Conservation (phyloP, 2,113 vertebrate genomes). For the Caretta caretta region DNA sequence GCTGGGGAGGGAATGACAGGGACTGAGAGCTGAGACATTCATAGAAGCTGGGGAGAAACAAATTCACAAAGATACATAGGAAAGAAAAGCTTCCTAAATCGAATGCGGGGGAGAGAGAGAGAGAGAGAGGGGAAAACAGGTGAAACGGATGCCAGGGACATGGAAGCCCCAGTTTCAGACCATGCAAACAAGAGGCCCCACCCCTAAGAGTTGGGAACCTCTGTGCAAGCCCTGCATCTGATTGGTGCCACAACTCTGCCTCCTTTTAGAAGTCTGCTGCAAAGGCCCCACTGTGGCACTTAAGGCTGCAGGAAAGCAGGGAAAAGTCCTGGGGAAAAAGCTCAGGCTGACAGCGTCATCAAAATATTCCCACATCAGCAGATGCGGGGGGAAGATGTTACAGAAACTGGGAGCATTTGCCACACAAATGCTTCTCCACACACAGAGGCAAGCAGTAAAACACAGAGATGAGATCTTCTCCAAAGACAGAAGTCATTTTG, state of each 20-base stretch:
- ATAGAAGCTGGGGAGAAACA: neutral
- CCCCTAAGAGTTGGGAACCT: neutral
- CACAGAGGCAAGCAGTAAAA: neutral
- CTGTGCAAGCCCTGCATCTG: neutral
- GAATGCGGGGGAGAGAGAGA: neutral
- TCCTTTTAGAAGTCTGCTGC: neutral
- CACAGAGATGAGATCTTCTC: neutral
- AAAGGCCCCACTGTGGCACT: neutral
- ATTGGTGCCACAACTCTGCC: neutral
- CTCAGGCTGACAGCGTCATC: neutral
- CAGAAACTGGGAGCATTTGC: neutral
- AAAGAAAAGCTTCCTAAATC: slow-evolving; percentile 24
- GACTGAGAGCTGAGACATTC: slow-evolving; percentile 1
- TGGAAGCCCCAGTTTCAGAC: neutral
- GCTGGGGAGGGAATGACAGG: neutral
- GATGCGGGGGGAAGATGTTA: neutral
- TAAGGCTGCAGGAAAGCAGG: neutral
- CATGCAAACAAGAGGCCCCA: neutral
- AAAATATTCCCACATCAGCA: neutral
- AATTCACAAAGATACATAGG: slow-evolving; percentile 7
- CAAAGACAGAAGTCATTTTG: neutral
- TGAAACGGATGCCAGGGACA: neutral
- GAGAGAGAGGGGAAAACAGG: neutral
- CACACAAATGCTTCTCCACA: neutral
- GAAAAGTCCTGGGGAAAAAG: neutral